A percentile compares a stretch with the other conserved stretches of the same genome.
Evolutionary conservation across 2,113 vertebrate genomes (phyloP).

Genomic region (Nestor notabilis): DNA sequence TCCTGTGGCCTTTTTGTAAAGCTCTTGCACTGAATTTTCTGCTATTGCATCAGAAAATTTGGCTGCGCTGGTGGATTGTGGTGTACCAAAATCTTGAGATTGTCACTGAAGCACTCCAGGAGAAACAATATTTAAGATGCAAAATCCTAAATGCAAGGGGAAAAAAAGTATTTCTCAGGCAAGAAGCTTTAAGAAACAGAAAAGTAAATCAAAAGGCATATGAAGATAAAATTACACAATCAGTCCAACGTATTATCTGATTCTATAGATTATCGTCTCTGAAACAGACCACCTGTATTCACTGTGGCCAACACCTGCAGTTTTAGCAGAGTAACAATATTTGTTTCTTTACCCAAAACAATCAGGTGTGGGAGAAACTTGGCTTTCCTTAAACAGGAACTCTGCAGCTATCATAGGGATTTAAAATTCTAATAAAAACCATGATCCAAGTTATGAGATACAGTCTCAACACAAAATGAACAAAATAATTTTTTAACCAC

Average conservation of each 20-base stretch:
- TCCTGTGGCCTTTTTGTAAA: background rate
- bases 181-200: background rate
- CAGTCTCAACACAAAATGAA: background rate
- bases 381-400: background rate
- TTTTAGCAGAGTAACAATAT: background rate
- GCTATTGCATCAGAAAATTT: background rate
- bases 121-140: background rate
- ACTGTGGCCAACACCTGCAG: background rate
- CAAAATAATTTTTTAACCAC: background rate
- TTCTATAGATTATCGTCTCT: background rate
- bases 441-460: background rate
- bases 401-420: background rate
- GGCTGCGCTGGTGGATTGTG: background rate
- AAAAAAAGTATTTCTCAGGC: background rate
- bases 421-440: background rate
- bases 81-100: background rate
- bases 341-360: background rate
- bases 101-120: background rate
- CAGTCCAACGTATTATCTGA: background rate
- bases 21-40: background rate
- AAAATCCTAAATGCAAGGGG: background rate
- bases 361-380: background rate
- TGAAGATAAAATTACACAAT: background rate
- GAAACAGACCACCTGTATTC: background rate
- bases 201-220: background rate